These are phyloP conservation scores for Vireo griseus DNA, from an alignment of 2,797 vertebrate genomes.

Conservation along the genomic window DNA sequence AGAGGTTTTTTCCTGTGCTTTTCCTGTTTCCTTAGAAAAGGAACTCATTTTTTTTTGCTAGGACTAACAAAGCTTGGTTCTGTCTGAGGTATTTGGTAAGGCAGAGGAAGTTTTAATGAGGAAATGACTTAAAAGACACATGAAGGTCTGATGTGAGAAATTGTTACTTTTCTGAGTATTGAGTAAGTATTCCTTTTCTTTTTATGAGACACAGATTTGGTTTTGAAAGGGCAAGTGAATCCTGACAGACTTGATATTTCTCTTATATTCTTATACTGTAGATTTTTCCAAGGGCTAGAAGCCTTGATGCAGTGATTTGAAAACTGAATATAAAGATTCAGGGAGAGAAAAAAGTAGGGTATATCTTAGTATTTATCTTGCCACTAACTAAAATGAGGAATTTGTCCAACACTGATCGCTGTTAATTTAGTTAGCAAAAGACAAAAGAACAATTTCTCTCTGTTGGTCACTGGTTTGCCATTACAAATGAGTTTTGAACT, in stretches of 20 bases:
- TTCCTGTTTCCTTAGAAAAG: not conserved
- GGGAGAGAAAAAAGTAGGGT: not conserved
- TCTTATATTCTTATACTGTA: not conserved
- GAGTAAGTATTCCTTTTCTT: not conserved
- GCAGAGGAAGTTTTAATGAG: not conserved
- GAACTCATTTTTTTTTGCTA: not conserved
- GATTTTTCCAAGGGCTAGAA: not conserved
- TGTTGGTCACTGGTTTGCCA: not conserved
- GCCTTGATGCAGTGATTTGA: not conserved
- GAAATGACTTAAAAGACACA: not conserved
- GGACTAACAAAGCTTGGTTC: not conserved
- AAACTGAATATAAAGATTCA: not conserved
- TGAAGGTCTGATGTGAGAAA: not conserved
- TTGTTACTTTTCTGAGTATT: not conserved
- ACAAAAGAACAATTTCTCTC: not conserved
- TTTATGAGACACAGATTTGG: not conserved
- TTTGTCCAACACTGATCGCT: not conserved
- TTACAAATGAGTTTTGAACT: constrained; percentile 47
- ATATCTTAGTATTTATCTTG: not conserved
- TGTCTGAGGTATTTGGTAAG: not conserved
- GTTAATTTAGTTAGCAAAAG: not conserved
- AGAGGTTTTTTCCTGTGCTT: not conserved
- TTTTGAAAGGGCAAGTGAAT: not conserved
- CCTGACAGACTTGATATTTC: not conserved
- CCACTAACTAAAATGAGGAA: not conserved